Percentiles rank a stretch among this genome's conserved stretches.
These are phyloP conservation scores for Mustela erminea DNA, from an alignment of 2,797 vertebrate genomes.

Conservation along the genomic window DNA sequence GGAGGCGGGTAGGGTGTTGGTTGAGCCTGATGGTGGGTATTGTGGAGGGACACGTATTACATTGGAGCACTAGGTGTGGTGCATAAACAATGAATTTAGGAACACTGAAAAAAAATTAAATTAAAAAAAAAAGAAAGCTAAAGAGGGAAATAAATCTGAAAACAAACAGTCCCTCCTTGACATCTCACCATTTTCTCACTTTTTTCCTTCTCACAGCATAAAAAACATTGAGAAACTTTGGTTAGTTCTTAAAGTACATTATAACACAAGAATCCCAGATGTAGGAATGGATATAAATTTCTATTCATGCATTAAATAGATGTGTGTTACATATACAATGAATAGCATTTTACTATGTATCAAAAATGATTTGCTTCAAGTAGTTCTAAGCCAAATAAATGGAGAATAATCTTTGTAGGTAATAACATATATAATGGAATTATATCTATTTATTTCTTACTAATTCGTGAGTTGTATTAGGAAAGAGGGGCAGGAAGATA, in stretches of 20 bases:
- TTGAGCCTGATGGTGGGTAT: no score
- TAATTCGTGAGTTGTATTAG: neutral
- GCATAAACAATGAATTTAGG: no score
- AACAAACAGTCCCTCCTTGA: constrained; percentile 53
- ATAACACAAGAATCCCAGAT: constrained; percentile 21
- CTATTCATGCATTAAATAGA: constrained; percentile 48
- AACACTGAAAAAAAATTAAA: no score
- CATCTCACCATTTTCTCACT: constrained; percentile 37
- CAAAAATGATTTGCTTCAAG: constrained; percentile 28
- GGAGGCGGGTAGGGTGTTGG: no score
- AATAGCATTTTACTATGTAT: constrained; percentile 34
- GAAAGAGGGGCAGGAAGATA: neutral
- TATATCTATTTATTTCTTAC: constrained; percentile 32
- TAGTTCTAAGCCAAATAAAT: neutral
- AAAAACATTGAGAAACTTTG: constrained; percentile 52
- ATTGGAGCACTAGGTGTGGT: no score
- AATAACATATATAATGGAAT: constrained; percentile 25
- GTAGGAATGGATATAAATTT: constrained; percentile 21
- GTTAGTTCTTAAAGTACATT: constrained; percentile 61
- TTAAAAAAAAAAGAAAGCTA: neutral
- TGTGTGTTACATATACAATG: neutral
- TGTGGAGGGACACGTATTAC: no score
- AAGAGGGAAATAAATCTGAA: constrained; percentile 69
- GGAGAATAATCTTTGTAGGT: neutral
- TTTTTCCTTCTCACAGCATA: constrained; percentile 29